A percentile compares a stretch with the other conserved stretches of the same genome.
phyloP scores from a whole-genome alignment of 2,888 invertebrate genomes.

The Drosophila sordidapex region DNA sequence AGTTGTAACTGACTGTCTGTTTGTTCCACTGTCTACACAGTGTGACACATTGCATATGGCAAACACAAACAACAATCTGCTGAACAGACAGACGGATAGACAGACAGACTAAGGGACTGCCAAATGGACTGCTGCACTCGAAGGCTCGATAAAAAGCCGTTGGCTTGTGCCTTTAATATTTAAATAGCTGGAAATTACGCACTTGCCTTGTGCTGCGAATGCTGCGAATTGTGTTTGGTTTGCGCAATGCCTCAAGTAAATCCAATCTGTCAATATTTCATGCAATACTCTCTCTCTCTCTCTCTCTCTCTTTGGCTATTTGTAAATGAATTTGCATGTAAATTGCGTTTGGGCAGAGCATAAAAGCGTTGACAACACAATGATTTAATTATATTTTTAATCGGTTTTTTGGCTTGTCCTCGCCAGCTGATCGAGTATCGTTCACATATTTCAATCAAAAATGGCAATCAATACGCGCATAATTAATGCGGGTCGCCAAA shows the following conservation, averaged over 20 bases:
- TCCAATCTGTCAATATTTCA: not conserved
- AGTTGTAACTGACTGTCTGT: conserved; percentile 18
- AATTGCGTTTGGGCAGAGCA: conserved; percentile 36
- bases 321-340: conserved; percentile 51
- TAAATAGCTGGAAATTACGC: conserved; percentile 24
- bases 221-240: conserved; percentile 12
- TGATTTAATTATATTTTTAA: conserved; percentile 69
- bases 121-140: conserved; percentile 29
- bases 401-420: conserved; percentile 16
- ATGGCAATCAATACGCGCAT: conserved; percentile 71
- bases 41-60: conserved; percentile 39
- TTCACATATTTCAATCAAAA: conserved; percentile 66
- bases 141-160: conserved; percentile 16
- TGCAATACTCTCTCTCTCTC: not conserved
- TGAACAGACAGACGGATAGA: conserved; percentile 24
- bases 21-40: conserved; percentile 20
- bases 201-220: not conserved
- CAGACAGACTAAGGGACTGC: conserved; percentile 27
- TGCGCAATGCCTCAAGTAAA: not conserved
- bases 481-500: conserved; percentile 54
- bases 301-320: not conserved
- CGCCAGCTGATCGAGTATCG: not conserved
- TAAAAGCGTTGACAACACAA: conserved; percentile 42
- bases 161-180: conserved; percentile 40
- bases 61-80: conserved; percentile 28